A percentile compares a stretch with the other conserved stretches of the same genome.
These are phyloP conservation scores for Oceanodroma leucorhoa DNA, from an alignment of 2,797 vertebrate species.

Conservation along the genomic window DNA sequence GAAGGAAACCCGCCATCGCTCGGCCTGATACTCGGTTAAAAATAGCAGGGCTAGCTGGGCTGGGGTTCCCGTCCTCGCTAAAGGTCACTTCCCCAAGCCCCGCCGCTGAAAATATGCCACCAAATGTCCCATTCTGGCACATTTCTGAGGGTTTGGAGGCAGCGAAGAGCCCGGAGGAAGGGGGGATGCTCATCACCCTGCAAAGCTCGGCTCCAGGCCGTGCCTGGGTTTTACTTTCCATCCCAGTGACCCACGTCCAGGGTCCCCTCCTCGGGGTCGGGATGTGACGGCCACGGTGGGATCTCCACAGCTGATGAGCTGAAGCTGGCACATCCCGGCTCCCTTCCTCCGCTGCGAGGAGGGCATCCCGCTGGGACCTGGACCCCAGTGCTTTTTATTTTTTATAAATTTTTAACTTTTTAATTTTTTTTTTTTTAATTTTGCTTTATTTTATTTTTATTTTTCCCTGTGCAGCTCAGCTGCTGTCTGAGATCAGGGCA, in stretches of 20 bases:
- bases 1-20: constrained; percentile 48
- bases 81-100: constrained; percentile 16
- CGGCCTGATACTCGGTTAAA: neutral
- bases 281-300: rapidly evolving
- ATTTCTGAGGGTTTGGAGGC: neutral
- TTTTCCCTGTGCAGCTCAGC: neutral
- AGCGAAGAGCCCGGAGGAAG: neutral
- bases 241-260: neutral
- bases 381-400: neutral
- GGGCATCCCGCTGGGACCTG: rapidly evolving
- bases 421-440: too few species aligned
- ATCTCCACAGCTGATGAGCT: neutral
- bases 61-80: neutral
- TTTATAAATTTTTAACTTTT: too few species aligned
- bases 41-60: constrained; percentile 3
- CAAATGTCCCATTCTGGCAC: neutral
- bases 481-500: neutral
- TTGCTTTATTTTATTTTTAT: neutral
- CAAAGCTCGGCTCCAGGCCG: neutral
- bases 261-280: neutral
- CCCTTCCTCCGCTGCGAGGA: neutral
- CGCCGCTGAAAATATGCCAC: neutral
- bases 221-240: neutral
- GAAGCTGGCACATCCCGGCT: neutral
- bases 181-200: neutral